Conservation (phyloP, 1,140 invertebrate genomes). For the Tribolium madens region DNA sequence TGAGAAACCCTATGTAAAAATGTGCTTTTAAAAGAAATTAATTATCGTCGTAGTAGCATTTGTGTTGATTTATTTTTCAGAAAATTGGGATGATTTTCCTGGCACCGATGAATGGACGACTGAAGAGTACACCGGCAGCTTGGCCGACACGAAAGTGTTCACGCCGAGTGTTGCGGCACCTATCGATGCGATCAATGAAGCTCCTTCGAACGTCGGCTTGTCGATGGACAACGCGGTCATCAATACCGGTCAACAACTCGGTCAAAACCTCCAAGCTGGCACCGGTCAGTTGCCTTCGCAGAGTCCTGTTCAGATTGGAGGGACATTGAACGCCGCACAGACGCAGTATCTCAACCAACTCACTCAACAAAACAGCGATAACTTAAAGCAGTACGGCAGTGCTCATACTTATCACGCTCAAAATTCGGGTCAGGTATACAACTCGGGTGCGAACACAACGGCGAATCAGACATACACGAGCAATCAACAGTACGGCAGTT, state of each 20-base stretch:
- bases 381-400: constrained; percentile 52
- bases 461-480: constrained; percentile 37
- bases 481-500: constrained; percentile 48
- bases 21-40: too few relatives aligned
- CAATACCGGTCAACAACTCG: constrained; percentile 51
- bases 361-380: constrained; percentile 70
- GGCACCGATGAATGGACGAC: constrained; percentile 91
- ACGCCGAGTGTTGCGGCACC: constrained; percentile 74
- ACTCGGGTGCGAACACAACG: constrained; percentile 11
- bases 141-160: constrained; percentile 95
- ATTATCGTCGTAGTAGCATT: too few relatives aligned
- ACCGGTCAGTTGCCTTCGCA: constrained; percentile 55
- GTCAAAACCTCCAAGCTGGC: constrained; percentile 49
- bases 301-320: constrained; percentile 61
- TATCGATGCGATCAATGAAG: constrained; percentile 39
- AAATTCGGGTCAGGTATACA: constrained; percentile 49
- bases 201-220: neutral
- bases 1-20: too few relatives aligned
- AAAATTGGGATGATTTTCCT: constrained; percentile 67
- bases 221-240: constrained; percentile 32
- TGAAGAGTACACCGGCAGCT: constrained; percentile 92
- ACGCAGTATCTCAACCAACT: constrained; percentile 78
- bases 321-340: constrained; percentile 75
- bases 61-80: constrained; percentile 45
- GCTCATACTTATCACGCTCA: constrained; percentile 37